Evolutionary conservation across 2,797 vertebrate genomes (phyloP).

Genomic region (Macroramphosus scolopax): DNA sequence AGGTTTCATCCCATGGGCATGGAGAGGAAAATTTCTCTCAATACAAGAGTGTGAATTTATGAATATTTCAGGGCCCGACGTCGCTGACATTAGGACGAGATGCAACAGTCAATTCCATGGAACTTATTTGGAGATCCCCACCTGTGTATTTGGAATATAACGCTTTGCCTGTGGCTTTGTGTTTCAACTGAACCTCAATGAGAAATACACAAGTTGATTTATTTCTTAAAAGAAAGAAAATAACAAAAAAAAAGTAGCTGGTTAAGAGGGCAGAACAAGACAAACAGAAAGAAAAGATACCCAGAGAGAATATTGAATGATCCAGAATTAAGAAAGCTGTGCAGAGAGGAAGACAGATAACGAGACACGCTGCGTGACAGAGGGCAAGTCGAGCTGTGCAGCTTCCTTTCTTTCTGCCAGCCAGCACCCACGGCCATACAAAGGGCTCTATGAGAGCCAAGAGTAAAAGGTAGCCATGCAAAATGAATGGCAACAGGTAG

Average conservation of each 20-base stretch:
- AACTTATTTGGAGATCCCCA: constrained; percentile 44
- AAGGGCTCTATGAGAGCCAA: constrained; percentile 22
- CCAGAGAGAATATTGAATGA: not conserved
- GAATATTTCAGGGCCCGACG: constrained; percentile 45
- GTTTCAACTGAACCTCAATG: constrained; percentile 17
- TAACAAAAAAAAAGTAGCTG: constrained; percentile 14
- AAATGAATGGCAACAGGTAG: constrained; percentile 62
- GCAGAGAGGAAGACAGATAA: constrained; percentile 4
- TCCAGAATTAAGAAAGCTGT: constrained; percentile 1
- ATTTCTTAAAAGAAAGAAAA: constrained; percentile 22
- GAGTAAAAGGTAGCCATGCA: constrained; percentile 46
- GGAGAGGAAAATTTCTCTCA: constrained; percentile 49
- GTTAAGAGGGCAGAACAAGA: constrained; percentile 7
- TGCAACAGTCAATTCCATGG: constrained; percentile 37
- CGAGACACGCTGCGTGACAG: constrained; percentile 14
- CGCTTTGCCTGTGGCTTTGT: constrained; percentile 24
- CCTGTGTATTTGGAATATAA: constrained; percentile 31
- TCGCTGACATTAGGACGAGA: constrained; percentile 40
- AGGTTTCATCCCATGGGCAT: constrained; percentile 49
- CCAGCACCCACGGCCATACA: constrained; percentile 27
- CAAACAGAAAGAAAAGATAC: constrained; percentile 3
- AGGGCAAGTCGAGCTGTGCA: constrained; percentile 5
- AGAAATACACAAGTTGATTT: constrained; percentile 15
- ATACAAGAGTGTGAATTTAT: constrained; percentile 40
- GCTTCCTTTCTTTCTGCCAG: constrained; percentile 6